Evolutionary conservation across 2,888 invertebrate species (phyloP), one percentile per base, ranked within the genome.

Genomic region (Norana najaformis): DNA sequence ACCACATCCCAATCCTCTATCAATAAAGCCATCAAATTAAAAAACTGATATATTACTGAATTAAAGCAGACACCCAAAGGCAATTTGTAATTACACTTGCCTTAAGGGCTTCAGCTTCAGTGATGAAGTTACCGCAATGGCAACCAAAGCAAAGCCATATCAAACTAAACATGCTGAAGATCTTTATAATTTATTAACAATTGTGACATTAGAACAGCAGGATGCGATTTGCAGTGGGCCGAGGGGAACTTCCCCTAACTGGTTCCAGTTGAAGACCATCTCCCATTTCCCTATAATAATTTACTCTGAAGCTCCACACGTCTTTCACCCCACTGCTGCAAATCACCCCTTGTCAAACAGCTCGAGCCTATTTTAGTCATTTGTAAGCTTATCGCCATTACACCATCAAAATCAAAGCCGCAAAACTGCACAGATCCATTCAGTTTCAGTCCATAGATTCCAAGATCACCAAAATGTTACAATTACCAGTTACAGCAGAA

Each of bases 331-430:
- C 69, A n/a, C 69, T n/a, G 30, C 69, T 69, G 69, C 69, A 6
- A n/a, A 69, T 11, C 47, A 47, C 47, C 20, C 23, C 20, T 47
- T 23, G 47, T 47, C 69, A 30, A 69, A 69, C 4, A 69, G 8
- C n/a, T n/a, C 69, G 8, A 69, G 69, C 30, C n/a, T 16, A 69
- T 11, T n/a, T n/a, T n/a, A 30, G 30, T n/a, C n/a, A 30, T n/a
- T 6, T 69, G 11, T 8, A 30, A 69, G 8, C n/a, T 69, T 69
- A 69, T 69, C 69, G n/a, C 8, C n/a, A n/a, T 3, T n/a, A 69
- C 69, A 69, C 69, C 69, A 69, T 69, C n/a, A n/a, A 69, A 69
- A 69, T n/a, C n/a, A n/a, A 69, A 69, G 69, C n/a, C n/a, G 30
- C 11, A 69, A 8, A 69, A 2, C 30, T n/a, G n/a, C n/a, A n/a